phyloP scores from a whole-genome alignment of 2,113 vertebrate genomes.

The Sakesphorus luctuosus region DNA sequence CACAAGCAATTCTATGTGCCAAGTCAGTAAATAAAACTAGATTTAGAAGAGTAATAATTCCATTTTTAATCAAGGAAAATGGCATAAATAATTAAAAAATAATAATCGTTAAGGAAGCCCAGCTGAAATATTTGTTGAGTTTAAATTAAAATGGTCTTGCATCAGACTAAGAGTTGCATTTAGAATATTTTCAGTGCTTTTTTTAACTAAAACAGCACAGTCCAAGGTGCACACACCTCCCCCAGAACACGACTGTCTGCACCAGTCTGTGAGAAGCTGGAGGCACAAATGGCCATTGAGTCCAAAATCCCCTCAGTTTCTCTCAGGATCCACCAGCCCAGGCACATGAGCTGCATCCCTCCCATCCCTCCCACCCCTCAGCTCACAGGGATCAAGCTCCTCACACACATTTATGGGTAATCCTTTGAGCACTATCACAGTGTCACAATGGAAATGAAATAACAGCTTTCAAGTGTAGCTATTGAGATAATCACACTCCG shows the following conservation, averaged over 20 bases:
- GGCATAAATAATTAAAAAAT: conserved; percentile 14
- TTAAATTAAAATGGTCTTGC: not conserved
- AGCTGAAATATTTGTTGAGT: not conserved
- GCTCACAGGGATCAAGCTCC: not conserved
- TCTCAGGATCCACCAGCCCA: not conserved
- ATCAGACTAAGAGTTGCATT: not conserved
- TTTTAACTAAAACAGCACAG: not conserved
- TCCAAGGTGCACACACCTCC: fast-evolving
- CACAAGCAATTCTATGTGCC: not conserved
- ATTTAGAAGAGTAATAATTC: not conserved
- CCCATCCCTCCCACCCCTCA: too few species aligned
- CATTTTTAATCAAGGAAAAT: conserved; percentile 16
- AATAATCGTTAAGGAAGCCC: not conserved
- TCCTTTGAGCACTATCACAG: not conserved
- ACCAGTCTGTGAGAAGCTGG: fast-evolving
- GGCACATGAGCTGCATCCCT: not conserved
- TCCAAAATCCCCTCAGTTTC: not conserved
- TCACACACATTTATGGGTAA: not conserved
- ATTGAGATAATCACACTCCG: conserved; percentile 6
- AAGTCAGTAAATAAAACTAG: not conserved
- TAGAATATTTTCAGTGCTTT: not conserved
- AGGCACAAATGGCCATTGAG: not conserved
- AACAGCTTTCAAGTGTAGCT: not conserved
- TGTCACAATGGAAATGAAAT: not conserved
- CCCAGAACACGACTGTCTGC: not conserved